Evolutionary conservation across 2,888 invertebrate genomes (phyloP), one percentile per base, ranked within the genome.

Genomic region (Abscondita cerata): DNA sequence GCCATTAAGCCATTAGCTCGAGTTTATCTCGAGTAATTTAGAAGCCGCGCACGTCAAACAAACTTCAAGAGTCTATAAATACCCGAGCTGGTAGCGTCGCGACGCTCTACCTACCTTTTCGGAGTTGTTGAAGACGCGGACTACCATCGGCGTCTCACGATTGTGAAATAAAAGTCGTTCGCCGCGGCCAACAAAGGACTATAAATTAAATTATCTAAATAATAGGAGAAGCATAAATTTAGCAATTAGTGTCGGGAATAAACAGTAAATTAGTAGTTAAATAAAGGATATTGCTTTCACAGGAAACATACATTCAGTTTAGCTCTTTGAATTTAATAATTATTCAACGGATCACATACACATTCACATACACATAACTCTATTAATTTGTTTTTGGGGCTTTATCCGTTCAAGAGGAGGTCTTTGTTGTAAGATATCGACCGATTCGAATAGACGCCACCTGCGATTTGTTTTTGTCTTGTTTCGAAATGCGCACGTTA

Each of bases 201-300:
- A 55, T 63, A 63, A 63, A 63, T 63, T 63, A 63, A 63, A 63
- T 63, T 63, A 63, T 63, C 63, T 63, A 63, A 59, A 63, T 63
- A 63, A 63, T 63, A 55, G 25, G 55, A 59, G 55, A 44, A 55
- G 55, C 63, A 63, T 65, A 65, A 65, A 65, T 65, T 57, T 56
- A 52, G 47, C 62, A 65, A 65, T 65, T 65, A 65, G 57, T 56
- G 65, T 62, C 62, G 62, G 54, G 60, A 62, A 59, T 62, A 59
- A 64, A 64, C 65, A 59, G 62, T 65, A 57, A 65, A 65, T 65
- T 65, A 65, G 59, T 62, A 62, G 59, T 59, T 59, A 62, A 62
- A 65, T 62, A 65, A 61, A 65, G 61, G 61, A 61, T 54, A 62
- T 46, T 52, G 61, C 46, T 57, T 18, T 56, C 60, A 53, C 60